phyloP scores from a whole-genome alignment of 2,797 vertebrate genomes.

The Argentina silus region DNA sequence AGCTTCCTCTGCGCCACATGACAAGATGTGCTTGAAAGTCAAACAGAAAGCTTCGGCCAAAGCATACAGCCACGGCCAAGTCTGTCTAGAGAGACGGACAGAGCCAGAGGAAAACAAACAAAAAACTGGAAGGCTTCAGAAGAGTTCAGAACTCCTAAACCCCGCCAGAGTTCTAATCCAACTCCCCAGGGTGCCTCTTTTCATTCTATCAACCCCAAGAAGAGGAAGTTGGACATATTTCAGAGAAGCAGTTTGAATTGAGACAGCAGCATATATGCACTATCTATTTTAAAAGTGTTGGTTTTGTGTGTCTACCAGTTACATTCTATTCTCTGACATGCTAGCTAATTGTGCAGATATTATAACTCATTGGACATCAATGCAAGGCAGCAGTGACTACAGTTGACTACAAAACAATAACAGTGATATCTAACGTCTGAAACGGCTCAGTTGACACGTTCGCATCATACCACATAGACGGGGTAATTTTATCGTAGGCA shows the following conservation, averaged over 20 bases:
- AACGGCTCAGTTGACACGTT: no score
- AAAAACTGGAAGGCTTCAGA: conserved; percentile 31
- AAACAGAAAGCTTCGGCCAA: conserved; percentile 48
- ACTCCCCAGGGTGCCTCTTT: not conserved
- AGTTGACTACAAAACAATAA: no score
- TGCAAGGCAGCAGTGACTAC: no score
- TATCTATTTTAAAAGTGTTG: no score
- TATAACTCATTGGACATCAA: not conserved
- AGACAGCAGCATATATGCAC: no score
- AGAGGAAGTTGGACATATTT: not conserved
- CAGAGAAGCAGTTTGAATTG: not conserved
- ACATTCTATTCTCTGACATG: not conserved
- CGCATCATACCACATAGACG: no score
- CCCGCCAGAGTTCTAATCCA: conserved; percentile 26
- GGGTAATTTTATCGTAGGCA: not conserved
- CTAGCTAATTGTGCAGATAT: not conserved
- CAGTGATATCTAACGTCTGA: no score
- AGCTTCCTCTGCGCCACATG: conserved; percentile 33
- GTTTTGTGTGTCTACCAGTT: no score
- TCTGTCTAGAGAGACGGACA: conserved; percentile 39
- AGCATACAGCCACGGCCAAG: conserved; percentile 52
- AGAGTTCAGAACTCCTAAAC: conserved; percentile 31
- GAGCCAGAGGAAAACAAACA: conserved; percentile 60
- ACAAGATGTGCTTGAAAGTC: conserved; percentile 50
- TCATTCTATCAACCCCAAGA: not conserved